These are phyloP conservation scores for Vireo griseus DNA, from an alignment of 2,797 vertebrate species.

Conservation along the genomic window DNA sequence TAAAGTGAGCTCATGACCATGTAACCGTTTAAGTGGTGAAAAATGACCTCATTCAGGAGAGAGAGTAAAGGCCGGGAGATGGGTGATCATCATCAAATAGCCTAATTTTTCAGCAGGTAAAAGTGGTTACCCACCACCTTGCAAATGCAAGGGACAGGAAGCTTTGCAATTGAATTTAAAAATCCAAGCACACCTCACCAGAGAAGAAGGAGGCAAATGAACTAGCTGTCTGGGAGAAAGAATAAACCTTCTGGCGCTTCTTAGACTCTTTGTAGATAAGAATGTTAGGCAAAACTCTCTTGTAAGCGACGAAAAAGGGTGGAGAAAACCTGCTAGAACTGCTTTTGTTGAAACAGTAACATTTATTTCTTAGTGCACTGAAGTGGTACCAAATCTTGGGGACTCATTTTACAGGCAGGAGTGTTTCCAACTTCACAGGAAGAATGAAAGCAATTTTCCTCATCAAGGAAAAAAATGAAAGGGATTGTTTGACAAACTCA, in stretches of 20 bases:
- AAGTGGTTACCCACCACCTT: background rate
- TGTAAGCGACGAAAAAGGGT: background rate
- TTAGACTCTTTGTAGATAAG: background rate
- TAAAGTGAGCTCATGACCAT: rapidly evolving
- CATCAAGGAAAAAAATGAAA: background rate
- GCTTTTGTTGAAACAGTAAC: background rate
- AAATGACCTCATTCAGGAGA: background rate
- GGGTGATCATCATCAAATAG: background rate
- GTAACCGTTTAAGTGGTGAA: background rate
- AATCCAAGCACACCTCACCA: background rate
- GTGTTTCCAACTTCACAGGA: background rate
- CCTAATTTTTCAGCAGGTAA: background rate
- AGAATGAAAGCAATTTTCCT: background rate
- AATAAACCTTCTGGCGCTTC: background rate
- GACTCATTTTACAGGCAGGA: background rate
- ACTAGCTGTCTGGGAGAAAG: background rate
- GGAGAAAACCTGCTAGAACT: background rate
- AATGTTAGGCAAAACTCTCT: background rate
- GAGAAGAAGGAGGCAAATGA: background rate
- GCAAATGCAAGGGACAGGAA: background rate
- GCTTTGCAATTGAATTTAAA: background rate
- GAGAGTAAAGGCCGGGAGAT: background rate
- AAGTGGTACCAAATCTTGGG: background rate
- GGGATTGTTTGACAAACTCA: background rate
- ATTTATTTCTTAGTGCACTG: background rate